These are phyloP conservation scores for Cricetomys ansorgei DNA, from an alignment of 2,113 vertebrate genomes.

Conservation along the genomic window DNA sequence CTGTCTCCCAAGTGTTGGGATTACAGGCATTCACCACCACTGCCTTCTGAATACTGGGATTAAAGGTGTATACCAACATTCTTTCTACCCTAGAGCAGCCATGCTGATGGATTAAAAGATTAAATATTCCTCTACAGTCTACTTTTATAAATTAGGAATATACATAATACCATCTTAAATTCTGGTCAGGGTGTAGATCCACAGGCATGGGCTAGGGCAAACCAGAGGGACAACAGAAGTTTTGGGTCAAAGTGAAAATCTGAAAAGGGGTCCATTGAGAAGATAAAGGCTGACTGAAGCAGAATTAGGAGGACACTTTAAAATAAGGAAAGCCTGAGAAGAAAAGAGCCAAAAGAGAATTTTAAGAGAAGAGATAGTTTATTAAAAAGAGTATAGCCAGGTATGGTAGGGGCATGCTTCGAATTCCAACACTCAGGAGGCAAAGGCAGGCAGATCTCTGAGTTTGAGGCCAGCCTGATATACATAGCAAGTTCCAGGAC, in stretches of 20 bases:
- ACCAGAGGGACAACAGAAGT: not conserved
- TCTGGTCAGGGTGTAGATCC: not conserved
- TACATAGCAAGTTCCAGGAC: not conserved
- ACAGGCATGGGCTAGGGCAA: not conserved
- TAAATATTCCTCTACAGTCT: too few species aligned
- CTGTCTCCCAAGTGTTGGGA: too few species aligned
- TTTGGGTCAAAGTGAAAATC: not conserved
- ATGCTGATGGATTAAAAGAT: too few species aligned
- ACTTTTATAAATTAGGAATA: constrained; percentile 26
- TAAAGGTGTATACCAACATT: too few species aligned
- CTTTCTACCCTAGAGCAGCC: too few species aligned
- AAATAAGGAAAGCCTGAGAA: not conserved
- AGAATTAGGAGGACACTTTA: constrained; percentile 25
- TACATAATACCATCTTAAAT: not conserved
- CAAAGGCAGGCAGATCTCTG: not conserved
- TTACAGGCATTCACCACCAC: too few species aligned
- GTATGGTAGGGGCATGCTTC: not conserved
- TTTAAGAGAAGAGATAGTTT: not conserved
- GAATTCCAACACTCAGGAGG: not conserved
- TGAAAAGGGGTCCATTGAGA: not conserved
- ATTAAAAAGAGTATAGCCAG: not conserved
- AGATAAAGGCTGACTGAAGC: constrained; percentile 35
- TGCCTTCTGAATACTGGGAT: too few species aligned
- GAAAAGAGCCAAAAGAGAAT: constrained; percentile 39
- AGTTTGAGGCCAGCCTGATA: not conserved